Evolutionary conservation across 2,888 invertebrate genomes (phyloP).

Genomic region (Sabatieria punctata): DNA sequence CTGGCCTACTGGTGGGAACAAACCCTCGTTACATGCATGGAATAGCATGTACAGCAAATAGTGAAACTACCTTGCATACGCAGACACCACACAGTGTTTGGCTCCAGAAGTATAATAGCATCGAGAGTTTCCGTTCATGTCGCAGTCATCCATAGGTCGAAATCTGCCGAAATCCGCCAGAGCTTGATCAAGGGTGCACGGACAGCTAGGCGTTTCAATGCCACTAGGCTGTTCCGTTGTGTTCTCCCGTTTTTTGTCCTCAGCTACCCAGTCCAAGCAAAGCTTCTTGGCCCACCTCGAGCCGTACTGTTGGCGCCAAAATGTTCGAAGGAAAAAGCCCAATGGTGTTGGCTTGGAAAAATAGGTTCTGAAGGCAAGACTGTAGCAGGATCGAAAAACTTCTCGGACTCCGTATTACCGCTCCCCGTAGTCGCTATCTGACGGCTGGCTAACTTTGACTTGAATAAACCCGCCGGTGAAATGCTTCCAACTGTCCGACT

Average conservation of each 20-base stretch:
- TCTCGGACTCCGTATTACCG: too few species aligned
- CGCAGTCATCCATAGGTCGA: slow-evolving; percentile 69
- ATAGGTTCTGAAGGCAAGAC: slow-evolving; percentile 42
- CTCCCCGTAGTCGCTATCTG: slow-evolving; percentile 7
- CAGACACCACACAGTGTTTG: slow-evolving; percentile 73
- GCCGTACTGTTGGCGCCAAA: slow-evolving; percentile 66
- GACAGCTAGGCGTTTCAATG: too few species aligned
- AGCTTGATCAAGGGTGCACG: slow-evolving; percentile 75
- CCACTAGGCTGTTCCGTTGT: too few species aligned
- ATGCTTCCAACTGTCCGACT: slow-evolving; percentile 5
- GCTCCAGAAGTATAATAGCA: slow-evolving; percentile 73
- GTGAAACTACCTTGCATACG: slow-evolving; percentile 71
- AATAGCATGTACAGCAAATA: too few species aligned
- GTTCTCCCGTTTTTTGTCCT: too few species aligned
- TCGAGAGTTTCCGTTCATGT: slow-evolving; percentile 61
- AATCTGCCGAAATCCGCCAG: slow-evolving; percentile 71
- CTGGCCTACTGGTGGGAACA: too few species aligned
- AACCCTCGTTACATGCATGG: too few species aligned
- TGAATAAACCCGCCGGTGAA: slow-evolving; percentile 8
- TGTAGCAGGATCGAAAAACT: too few species aligned
- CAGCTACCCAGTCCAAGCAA: slow-evolving; percentile 81
- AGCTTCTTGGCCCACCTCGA: slow-evolving; percentile 57
- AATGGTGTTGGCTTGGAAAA: slow-evolving; percentile 82
- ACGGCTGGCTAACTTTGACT: slow-evolving; percentile 7
- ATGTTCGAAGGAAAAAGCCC: slow-evolving; percentile 74